Base-by-base conservation (phyloP, 1,140 invertebrate species). In the Drusus annulatus region DNA sequence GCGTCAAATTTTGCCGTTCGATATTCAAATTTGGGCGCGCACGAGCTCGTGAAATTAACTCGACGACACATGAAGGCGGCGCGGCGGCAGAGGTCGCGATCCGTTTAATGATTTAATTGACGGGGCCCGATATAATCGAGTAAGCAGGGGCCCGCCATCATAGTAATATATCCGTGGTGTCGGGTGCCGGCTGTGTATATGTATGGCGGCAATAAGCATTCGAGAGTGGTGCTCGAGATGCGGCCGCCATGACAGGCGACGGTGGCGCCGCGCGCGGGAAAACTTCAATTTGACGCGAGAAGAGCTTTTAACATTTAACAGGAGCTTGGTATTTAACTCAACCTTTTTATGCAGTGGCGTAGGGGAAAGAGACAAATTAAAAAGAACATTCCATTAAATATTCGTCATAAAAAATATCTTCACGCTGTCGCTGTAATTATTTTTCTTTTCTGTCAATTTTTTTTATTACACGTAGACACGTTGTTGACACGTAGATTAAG, bases 181-280 rank as follows among this genome's bases (percentile, higher is more conserved):
- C 51, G 51, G 51, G 50, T 17, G 69, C 69, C 16, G 65, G 15
- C 19, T 63, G 31, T 69, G 65, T 45, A 13, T 17, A 45, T 45
- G 60, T 63, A 63, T 63, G 60, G 65, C 65, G 36, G 69, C 23
- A 50, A 69, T 50, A 69, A 69, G 65, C 69, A 17, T 50, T 17
- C 15, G 51, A 13, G 68, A 74, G 69, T 74, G 69, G 69, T 51
- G 17, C 69, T 74, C 69, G 69, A 56, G 51, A 25, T 45, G 51
- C 51, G 51, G 23, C 69, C 19, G 51, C 50, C 69, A 52, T 54
- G 50, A 31, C 50, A 25, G 69, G 10, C 65, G 69, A 52, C 23
- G 52, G 17, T 74, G 51, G 69, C 69, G 69, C 51, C 69, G 23
- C 52, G 50, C 13, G 69, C 69, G 69, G 69, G 69, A 74, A 74